Base-by-base conservation (phyloP, 2,797 vertebrate species). In the Melanotaenia pygmaea region DNA sequence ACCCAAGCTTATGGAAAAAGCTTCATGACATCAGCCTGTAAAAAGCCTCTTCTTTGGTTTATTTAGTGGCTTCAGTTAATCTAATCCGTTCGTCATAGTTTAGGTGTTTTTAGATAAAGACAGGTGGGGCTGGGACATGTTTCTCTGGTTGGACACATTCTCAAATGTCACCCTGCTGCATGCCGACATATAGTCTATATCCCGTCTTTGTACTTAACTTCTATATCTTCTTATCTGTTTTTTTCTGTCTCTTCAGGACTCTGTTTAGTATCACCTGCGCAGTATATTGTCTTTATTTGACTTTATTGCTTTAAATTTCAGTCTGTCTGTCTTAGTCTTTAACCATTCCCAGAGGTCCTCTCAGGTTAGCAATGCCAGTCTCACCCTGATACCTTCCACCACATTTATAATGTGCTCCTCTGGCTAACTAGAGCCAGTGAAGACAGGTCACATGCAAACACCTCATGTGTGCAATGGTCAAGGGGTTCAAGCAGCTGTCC, bases 51-150 rank as follows among this genome's bases (percentile, higher is more conserved):
- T 70, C 24, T 63, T 58, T 77, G 43, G 76, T 70, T 67, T 53
- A 9, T 24, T 53, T 53, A 12, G 22, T 62, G 11, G 64, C 81
- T 64, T 45, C 56, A 74, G 67, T 59, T 59, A 43, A 85, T 84
- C 61, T 81, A 76, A 88, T 88, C 83, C 82, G 72, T 72, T 84
- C 51, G 79, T 70, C 54, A 72, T 71, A 66, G 62, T 68, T 62
- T 67, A 61, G 84, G 86, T 88, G 80, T 79, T 83, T 90, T 83
- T 84, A 86, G 82, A 84, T 88, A 76, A 85, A 91, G 81, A 93
- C 89, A 94, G 89, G 89, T 91, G 92, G 84, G 76, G 71, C 81
- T 74, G 57, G 80, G 83, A 89, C 80, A 81, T 70, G 86, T 81
- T 84, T 84, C 80, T 82, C 65, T 82, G 87, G 81, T 89, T 91